Conservation (phyloP, 2,888 invertebrate species). For the Eretmocerus hayati region DNA sequence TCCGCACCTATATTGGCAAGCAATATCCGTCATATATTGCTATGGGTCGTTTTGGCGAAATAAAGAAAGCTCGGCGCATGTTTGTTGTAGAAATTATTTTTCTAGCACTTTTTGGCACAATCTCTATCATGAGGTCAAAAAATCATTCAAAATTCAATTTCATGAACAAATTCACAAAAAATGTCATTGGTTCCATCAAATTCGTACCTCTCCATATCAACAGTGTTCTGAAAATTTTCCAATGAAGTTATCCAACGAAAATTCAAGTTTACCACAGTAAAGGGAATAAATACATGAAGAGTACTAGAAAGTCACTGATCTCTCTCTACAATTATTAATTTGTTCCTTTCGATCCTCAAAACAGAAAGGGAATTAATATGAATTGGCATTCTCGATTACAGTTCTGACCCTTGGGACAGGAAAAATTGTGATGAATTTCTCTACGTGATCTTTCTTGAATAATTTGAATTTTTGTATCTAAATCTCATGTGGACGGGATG, state of each 20-base stretch:
- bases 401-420: too few species aligned
- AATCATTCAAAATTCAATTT: conserved; percentile 16
- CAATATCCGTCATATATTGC: not conserved
- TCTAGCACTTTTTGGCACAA: conserved; percentile 34
- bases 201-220: not conserved
- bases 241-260: not conserved
- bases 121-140: conserved; percentile 22
- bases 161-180: conserved; percentile 5
- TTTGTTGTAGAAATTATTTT: conserved; percentile 33
- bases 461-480: too few species aligned
- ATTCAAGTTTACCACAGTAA: not conserved
- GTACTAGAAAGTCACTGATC: too few species aligned
- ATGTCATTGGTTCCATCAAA: conserved; percentile 15
- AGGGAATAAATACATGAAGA: too few species aligned
- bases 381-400: too few species aligned
- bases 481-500: too few species aligned
- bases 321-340: too few species aligned
- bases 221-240: not conserved
- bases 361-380: too few species aligned
- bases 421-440: too few species aligned
- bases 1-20: not conserved
- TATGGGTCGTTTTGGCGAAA: not conserved
- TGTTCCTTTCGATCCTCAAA: too few species aligned
- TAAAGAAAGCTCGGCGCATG: conserved; percentile 40
- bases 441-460: too few species aligned